phyloP scores from a whole-genome alignment of 2,888 invertebrate species.

The Rhorus exstirpatorius region DNA sequence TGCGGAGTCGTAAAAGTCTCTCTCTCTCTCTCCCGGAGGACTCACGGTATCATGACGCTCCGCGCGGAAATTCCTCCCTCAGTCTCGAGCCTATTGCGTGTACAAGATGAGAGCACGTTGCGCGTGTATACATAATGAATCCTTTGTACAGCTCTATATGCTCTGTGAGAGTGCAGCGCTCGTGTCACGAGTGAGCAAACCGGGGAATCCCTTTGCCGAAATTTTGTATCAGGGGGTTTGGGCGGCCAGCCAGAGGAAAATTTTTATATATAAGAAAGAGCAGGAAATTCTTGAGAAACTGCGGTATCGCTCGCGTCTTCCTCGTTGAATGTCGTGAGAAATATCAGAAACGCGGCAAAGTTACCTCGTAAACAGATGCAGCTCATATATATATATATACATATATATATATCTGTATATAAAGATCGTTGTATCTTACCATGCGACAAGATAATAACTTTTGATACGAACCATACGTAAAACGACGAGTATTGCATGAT shows the following conservation, averaged over 20 bases:
- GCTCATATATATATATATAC: neutral
- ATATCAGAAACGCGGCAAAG: constrained; percentile 6
- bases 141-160: neutral
- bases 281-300: constrained; percentile 15
- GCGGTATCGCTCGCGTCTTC: constrained; percentile 24
- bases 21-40: too few relatives aligned
- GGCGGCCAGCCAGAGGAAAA: neutral
- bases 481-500: constrained; percentile 7
- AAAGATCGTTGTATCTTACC: constrained; percentile 16
- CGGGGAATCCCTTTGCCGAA: constrained; percentile 10
- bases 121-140: neutral
- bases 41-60: neutral
- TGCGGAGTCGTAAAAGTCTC: neutral
- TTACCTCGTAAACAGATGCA: neutral
- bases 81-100: neutral
- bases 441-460: constrained; percentile 58
- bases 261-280: constrained; percentile 9
- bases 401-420: too few relatives aligned
- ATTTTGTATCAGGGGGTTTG: neutral
- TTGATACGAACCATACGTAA: constrained; percentile 44
- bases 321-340: constrained; percentile 21
- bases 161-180: neutral
- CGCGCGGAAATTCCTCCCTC: too few relatives aligned
- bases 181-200: neutral
- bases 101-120: neutral